These are phyloP conservation scores for Bombus impatiens DNA, from an alignment of 1,140 invertebrate genomes.

Conservation along the genomic window DNA sequence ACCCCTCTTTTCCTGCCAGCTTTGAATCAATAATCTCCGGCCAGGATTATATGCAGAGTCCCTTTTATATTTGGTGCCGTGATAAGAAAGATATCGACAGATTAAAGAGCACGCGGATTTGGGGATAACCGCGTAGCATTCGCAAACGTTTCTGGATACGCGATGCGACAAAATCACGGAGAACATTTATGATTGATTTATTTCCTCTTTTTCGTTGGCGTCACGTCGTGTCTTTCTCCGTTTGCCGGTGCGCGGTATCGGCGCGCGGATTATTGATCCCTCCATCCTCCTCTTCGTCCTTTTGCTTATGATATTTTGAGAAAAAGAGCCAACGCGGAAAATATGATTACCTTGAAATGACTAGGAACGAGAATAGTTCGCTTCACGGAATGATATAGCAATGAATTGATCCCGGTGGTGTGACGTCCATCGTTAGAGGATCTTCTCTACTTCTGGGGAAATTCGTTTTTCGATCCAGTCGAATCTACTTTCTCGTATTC, in stretches of 20 bases:
- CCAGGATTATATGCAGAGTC: conserved; percentile 65
- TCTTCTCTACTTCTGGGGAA: not conserved
- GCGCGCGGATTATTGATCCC: conserved; percentile 80
- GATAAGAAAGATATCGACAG: conserved; percentile 47
- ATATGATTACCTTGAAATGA: conserved; percentile 11
- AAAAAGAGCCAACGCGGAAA: conserved; percentile 37
- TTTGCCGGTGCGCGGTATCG: conserved; percentile 72
- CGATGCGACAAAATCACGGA: not conserved
- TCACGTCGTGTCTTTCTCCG: conserved; percentile 34
- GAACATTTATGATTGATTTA: conserved; percentile 11
- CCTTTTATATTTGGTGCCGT: conserved; percentile 29
- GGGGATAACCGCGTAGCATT: not conserved
- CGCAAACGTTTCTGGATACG: conserved; percentile 19
- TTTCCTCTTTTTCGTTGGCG: conserved; percentile 18
- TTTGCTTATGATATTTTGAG: conserved; percentile 64
- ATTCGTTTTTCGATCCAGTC: not conserved
- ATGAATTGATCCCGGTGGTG: not conserved
- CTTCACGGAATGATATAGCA: not conserved
- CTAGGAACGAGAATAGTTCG: not conserved
- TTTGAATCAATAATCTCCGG: conserved; percentile 72
- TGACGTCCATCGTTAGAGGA: not conserved
- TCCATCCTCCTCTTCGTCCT: conserved; percentile 60
- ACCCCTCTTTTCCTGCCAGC: conserved; percentile 44
- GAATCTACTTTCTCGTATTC: not conserved
- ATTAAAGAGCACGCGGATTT: not conserved